Evolutionary conservation across 2,113 vertebrate species (phyloP), one percentile per base, ranked within the genome.

Genomic region (Riparia riparia): DNA sequence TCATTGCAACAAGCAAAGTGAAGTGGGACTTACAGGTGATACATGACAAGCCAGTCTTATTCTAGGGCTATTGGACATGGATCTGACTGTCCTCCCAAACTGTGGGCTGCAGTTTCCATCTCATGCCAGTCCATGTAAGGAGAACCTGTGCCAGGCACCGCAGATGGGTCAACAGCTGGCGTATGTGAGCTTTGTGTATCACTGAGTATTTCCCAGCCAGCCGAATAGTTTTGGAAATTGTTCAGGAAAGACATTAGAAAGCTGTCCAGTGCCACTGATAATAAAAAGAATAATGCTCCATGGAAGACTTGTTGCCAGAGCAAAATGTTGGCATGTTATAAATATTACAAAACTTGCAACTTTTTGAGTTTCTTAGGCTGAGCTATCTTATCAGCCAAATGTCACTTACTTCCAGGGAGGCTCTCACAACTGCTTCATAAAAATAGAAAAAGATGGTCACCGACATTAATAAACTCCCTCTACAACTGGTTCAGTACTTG

Each of bases 151-250:
- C 92, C 82, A 90, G 53, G 45, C 22, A 66, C 25, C 81, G n/a
- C 73, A 95, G 90, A 85, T 96, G 82, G 60, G 57, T 90, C 61
- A 86, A 73, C 85, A 85, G 70, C 87, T 95, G 95, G 64, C 89
- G 60, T 53, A 68, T 3, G 10, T 78, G 82, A 77, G 47, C 57
- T 91, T 64, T 85, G 42, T 53, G 41, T 58, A 63, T 66, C 17
- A 2, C 86, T 81, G 71, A 84, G 15, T 50, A 81, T 78, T 90
- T 95, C 76, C 60, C 25, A 90, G 63, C 11, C 92, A 95, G 74
- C 3, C 21, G 76, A 41, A 90, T 18, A 65, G 37, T 49, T 93
- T 89, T 93, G 94, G 72, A 90, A 91, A 92, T 51, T 10, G 10
- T 82, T 93, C 71, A 78, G 64, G 31, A 26, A 86, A 68, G 49